Conservation (phyloP, 1,140 invertebrate genomes). For the Leguminivora glycinivorella region DNA sequence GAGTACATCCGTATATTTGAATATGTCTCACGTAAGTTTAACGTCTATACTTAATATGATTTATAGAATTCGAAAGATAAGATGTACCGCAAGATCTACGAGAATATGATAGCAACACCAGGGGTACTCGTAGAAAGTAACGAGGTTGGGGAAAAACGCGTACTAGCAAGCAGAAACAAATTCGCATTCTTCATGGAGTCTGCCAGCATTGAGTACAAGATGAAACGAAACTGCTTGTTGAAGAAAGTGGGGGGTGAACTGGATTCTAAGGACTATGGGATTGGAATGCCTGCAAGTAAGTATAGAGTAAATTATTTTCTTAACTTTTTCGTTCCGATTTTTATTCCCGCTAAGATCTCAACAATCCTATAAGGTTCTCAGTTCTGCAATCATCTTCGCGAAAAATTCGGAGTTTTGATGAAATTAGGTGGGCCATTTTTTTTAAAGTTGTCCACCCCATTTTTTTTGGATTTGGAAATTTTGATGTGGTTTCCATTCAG, state of each 20-base stretch:
- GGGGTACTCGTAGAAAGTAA: conserved; percentile 88
- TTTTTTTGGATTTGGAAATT: too few species aligned
- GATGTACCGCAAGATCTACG: conserved; percentile 78
- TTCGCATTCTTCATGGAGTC: conserved; percentile 95
- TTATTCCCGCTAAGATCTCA: too few species aligned
- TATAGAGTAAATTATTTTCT: too few species aligned
- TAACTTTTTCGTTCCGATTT: too few species aligned
- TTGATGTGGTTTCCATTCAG: too few species aligned
- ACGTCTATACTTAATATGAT: background rate
- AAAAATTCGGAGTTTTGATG: too few species aligned
- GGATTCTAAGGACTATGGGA: conserved; percentile 91
- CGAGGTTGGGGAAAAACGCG: conserved; percentile 90
- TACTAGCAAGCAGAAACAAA: conserved; percentile 81
- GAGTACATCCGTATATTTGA: too few species aligned
- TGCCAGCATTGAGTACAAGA: conserved; percentile 87
- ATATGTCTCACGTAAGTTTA: too few species aligned
- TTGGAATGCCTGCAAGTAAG: conserved; percentile 87
- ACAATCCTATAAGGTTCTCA: too few species aligned
- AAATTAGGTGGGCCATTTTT: too few species aligned
- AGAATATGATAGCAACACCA: conserved; percentile 83
- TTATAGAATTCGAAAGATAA: conserved; percentile 68
- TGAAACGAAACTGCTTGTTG: conserved; percentile 87
- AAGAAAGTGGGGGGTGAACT: conserved; percentile 88
- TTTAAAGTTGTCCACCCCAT: too few species aligned
- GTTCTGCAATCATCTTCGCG: too few species aligned